Percentiles rank a stretch among this genome's conserved stretches.
Evolutionary conservation across 2,888 invertebrate species (phyloP).

Genomic region (Oscheius sp.): DNA sequence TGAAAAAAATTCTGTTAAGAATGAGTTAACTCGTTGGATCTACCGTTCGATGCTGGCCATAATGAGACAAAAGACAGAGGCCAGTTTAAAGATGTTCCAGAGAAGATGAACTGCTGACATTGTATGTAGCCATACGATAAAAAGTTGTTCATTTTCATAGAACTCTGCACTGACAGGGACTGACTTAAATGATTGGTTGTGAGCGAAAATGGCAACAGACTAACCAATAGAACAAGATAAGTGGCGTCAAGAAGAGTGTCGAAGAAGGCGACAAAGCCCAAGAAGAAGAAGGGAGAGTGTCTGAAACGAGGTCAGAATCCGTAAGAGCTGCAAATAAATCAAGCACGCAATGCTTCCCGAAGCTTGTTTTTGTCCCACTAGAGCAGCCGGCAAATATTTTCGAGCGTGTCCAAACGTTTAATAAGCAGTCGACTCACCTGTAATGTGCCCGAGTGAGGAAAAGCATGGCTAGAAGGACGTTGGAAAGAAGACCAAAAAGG

Average conservation of each 20-base stretch:
- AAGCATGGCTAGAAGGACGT: conserved; percentile 64
- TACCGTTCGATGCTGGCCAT: conserved; percentile 71
- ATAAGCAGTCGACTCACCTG: conserved; percentile 40
- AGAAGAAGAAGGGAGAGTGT: conserved; percentile 73
- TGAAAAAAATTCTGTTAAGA: conserved; percentile 21
- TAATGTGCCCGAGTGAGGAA: conserved; percentile 66
- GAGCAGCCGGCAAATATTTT: too few species aligned
- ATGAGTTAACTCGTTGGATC: background rate
- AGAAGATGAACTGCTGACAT: conserved; percentile 55
- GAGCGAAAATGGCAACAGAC: background rate
- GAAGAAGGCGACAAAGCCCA: conserved; percentile 72
- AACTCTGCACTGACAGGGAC: conserved; percentile 67
- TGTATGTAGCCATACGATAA: conserved; percentile 61
- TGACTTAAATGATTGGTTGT: conserved; percentile 53
- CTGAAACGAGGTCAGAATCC: conserved; percentile 43
- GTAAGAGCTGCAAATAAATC: background rate
- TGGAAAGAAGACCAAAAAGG: conserved; percentile 68
- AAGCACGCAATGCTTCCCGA: background rate
- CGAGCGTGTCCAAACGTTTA: too few species aligned
- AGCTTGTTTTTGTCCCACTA: too few species aligned
- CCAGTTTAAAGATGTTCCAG: conserved; percentile 69
- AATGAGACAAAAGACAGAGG: conserved; percentile 70
- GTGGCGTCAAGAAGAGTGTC: conserved; percentile 69
- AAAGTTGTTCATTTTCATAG: conserved; percentile 55
- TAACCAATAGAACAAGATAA: conserved; percentile 66